Percentiles rank a stretch among this genome's conserved stretches.
Conservation (phyloP, 2,888 invertebrate genomes). For the Tipula confusa region DNA sequence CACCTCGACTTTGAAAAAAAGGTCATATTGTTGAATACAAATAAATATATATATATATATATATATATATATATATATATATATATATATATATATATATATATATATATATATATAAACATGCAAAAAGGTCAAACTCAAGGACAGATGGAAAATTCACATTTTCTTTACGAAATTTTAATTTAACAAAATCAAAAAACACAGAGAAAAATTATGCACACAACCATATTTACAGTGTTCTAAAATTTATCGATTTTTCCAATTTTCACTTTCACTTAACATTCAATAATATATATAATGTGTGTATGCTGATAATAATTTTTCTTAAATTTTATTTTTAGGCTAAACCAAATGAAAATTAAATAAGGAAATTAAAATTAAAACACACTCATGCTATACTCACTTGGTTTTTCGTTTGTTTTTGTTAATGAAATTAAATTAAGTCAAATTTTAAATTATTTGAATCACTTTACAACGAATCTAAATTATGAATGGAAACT, state of each 20-base stretch:
- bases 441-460: background rate
- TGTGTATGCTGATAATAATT: no score
- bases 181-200: background rate
- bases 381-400: background rate
- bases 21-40: no score
- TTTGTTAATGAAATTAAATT: background rate
- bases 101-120: background rate
- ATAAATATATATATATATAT: no score
- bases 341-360: background rate
- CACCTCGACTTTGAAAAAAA: background rate
- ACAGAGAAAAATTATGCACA: background rate
- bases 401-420: background rate
- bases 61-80: no score
- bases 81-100: no score
- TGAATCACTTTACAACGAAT: background rate
- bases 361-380: background rate
- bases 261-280: constrained; percentile 4
- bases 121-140: background rate
- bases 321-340: background rate
- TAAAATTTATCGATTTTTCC: background rate
- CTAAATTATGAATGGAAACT: background rate
- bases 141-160: background rate
- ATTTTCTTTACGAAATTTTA: background rate
- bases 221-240: background rate
- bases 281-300: background rate